Percentiles rank a stretch among this genome's conserved stretches.
Conservation (phyloP, 2,113 vertebrate genomes). For the Piaya cayana region DNA sequence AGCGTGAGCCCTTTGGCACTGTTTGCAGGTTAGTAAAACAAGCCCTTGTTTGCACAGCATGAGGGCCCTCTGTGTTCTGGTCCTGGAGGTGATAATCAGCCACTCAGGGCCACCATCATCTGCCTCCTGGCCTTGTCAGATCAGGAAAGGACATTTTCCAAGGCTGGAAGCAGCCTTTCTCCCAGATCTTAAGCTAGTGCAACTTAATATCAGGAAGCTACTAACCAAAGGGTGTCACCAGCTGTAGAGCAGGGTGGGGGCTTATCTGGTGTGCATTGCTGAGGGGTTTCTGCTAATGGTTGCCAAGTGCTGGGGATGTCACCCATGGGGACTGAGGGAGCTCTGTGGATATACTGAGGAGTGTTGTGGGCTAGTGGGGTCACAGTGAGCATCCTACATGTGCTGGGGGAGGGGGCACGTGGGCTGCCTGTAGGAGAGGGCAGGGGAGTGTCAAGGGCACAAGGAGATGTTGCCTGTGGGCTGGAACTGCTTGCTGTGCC, state of each 20-base stretch:
- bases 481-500: not conserved
- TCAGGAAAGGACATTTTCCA: not conserved
- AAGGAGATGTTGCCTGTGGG: not conserved
- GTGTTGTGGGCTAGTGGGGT: not conserved
- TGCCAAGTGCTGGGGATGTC: not conserved
- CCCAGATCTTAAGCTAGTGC: not conserved
- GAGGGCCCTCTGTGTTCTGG: slow-evolving; percentile 33
- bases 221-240: not conserved
- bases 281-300: not conserved
- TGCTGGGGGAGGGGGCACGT: not conserved
- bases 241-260: not conserved
- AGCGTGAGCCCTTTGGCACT: not conserved
- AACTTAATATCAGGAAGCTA: not conserved
- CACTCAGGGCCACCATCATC: slow-evolving; percentile 26
- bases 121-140: not conserved
- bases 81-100: not conserved
- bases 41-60: not conserved
- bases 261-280: not conserved
- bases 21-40: slow-evolving; percentile 34
- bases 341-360: not conserved
- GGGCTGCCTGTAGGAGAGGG: not conserved
- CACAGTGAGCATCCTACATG: not conserved
- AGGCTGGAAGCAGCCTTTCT: slow-evolving; percentile 10
- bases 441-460: rapidly evolving
- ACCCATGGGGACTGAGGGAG: not conserved